These are phyloP conservation scores for Mechanitis messenoides DNA, from an alignment of 2,888 invertebrate genomes.

Conservation along the genomic window DNA sequence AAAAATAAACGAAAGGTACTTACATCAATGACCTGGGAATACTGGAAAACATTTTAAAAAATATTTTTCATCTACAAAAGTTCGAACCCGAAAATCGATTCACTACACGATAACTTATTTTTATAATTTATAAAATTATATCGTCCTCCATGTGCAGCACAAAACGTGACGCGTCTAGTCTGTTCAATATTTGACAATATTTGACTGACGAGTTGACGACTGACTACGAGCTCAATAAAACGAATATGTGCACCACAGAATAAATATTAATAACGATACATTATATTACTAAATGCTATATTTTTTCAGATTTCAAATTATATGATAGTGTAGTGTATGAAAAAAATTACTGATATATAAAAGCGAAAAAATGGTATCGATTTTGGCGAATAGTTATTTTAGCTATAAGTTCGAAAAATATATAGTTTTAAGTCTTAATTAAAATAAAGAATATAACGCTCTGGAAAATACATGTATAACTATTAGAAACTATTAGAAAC, in stretches of 20 bases:
- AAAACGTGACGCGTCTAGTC: constrained; percentile 24
- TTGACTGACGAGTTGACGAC: constrained; percentile 18
- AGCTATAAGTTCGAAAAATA: no score
- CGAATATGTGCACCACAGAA: not conserved
- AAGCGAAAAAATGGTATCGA: no score
- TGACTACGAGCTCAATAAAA: constrained; percentile 4
- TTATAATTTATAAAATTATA: constrained; percentile 44
- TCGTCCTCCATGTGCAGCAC: constrained; percentile 51
- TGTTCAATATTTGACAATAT: constrained; percentile 14
- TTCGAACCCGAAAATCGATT: constrained; percentile 36
- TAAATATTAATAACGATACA: no score
- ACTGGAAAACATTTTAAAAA: constrained; percentile 69
- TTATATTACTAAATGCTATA: no score
- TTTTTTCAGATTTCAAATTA: no score
- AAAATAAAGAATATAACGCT: no score
- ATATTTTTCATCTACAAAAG: constrained; percentile 53
- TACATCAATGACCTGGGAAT: constrained; percentile 68
- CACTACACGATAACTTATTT: constrained; percentile 40
- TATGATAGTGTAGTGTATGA: no score
- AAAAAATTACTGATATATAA: no score
- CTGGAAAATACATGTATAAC: no score
- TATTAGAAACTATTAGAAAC: no score
- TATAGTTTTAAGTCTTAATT: no score
- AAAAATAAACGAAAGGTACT: constrained; percentile 67
- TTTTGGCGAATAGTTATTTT: no score